phyloP scores from a whole-genome alignment of 2,888 invertebrate species.

The Amiota mariae region DNA sequence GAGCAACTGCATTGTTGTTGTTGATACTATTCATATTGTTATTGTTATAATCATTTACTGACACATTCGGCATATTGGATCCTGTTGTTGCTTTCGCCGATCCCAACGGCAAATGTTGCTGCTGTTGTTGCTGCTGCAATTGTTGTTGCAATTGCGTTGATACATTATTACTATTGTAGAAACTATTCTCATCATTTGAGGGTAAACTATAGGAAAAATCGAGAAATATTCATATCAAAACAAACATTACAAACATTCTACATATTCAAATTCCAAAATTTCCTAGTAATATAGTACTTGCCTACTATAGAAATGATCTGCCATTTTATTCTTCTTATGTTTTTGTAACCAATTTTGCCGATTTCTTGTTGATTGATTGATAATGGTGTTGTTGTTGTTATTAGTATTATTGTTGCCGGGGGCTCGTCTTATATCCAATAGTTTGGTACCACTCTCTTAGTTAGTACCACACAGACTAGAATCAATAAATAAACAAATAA shows the following conservation, averaged over 20 bases:
- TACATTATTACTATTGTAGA: constrained; percentile 39
- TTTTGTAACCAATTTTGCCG: too few species aligned
- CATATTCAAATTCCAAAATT: neutral
- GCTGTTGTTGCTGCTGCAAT: constrained; percentile 32
- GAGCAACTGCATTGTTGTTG: constrained; percentile 19
- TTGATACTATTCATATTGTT: constrained; percentile 17
- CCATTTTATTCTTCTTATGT: constrained; percentile 50
- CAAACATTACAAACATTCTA: constrained; percentile 25
- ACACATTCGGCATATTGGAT: constrained; percentile 5
- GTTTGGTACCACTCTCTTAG: too few species aligned
- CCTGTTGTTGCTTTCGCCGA: constrained; percentile 33
- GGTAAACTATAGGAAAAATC: too few species aligned
- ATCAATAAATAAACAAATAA: too few species aligned
- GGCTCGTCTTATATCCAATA: too few species aligned
- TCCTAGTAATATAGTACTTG: constrained; percentile 32
- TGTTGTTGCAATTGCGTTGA: constrained; percentile 35
- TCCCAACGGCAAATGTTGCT: constrained; percentile 35
- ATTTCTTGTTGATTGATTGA: too few species aligned
- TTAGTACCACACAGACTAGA: too few species aligned
- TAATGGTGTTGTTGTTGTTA: too few species aligned
- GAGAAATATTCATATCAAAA: constrained; percentile 46
- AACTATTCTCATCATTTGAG: constrained; percentile 47
- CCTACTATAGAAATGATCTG: constrained; percentile 58
- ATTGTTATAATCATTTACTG: constrained; percentile 38
- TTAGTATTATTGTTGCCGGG: too few species aligned